Conservation (phyloP, 2,797 vertebrate genomes). For the Sylvilagus floridanus region DNA sequence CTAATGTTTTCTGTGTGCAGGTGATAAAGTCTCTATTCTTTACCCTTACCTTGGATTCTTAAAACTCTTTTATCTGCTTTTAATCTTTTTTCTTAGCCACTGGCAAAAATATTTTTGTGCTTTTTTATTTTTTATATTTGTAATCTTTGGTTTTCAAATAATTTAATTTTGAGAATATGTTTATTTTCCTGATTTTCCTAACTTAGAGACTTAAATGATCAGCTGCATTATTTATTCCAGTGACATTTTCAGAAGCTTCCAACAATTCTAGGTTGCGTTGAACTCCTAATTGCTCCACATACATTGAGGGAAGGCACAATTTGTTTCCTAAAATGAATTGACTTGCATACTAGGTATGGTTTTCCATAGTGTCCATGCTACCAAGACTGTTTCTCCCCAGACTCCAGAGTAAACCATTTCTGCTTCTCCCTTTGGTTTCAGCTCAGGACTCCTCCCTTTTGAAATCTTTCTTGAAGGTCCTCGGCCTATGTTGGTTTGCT, state of each 20-base stretch:
- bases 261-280: constrained; percentile 19
- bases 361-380: not conserved
- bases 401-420: not conserved
- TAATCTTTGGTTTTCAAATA: constrained; percentile 51
- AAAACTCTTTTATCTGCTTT: constrained; percentile 39
- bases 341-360: not conserved
- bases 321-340: constrained; percentile 58
- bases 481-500: not conserved
- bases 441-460: not conserved
- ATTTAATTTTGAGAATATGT: constrained; percentile 30
- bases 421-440: not conserved
- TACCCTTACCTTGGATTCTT: not conserved
- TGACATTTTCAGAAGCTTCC: constrained; percentile 32
- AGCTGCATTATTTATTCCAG: not conserved
- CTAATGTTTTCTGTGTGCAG: constrained; percentile 5
- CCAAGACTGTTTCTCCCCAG: not conserved
- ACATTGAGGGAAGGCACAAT: constrained; percentile 42
- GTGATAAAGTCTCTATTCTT: not conserved
- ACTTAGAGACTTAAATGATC: constrained; percentile 56
- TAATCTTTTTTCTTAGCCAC: not conserved
- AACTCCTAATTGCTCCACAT: constrained; percentile 41
- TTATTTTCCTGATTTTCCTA: constrained; percentile 57
- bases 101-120: constrained; percentile 19
- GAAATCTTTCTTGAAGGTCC: not conserved
- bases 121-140: constrained; percentile 53